These are phyloP conservation scores for Oncorhynchus mykiss DNA, from an alignment of 2,113 vertebrate genomes.

Conservation along the genomic window DNA sequence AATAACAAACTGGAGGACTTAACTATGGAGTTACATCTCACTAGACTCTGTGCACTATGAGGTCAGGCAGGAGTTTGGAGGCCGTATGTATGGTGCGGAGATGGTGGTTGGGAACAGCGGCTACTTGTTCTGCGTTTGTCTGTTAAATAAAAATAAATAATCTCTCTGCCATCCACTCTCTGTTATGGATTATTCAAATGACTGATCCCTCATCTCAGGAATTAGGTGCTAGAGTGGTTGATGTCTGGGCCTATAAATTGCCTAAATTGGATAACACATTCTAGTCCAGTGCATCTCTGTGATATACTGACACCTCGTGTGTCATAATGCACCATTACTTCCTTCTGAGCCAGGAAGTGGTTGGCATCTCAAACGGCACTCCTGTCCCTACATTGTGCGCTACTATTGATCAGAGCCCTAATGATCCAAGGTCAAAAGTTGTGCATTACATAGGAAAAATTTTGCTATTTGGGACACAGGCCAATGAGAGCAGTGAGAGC, in stretches of 20 bases:
- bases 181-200: conserved; percentile 62
- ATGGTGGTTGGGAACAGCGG: too few species aligned
- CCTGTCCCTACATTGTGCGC: too few species aligned
- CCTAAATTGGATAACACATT: neutral
- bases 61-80: too few species aligned
- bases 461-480: neutral
- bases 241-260: conserved; percentile 36
- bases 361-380: too few species aligned
- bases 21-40: too few species aligned
- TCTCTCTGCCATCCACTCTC: neutral
- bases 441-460: too few species aligned
- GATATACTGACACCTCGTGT: conserved; percentile 49
- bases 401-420: too few species aligned
- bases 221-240: conserved; percentile 43
- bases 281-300: conserved; percentile 30
- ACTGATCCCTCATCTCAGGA: conserved; percentile 53
- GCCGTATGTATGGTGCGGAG: neutral
- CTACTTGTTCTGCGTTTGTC: too few species aligned
- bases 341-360: conserved; percentile 54
- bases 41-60: too few species aligned
- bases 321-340: conserved; percentile 63
- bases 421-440: too few species aligned
- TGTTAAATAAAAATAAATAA: too few species aligned
- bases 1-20: too few species aligned
- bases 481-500: conserved; percentile 36